Evolutionary conservation across 37 sponge, comb jelly and placozoan genomes (phyloP), one percentile per base, ranked within the genome.

Genomic region (Geodia barretti): DNA sequence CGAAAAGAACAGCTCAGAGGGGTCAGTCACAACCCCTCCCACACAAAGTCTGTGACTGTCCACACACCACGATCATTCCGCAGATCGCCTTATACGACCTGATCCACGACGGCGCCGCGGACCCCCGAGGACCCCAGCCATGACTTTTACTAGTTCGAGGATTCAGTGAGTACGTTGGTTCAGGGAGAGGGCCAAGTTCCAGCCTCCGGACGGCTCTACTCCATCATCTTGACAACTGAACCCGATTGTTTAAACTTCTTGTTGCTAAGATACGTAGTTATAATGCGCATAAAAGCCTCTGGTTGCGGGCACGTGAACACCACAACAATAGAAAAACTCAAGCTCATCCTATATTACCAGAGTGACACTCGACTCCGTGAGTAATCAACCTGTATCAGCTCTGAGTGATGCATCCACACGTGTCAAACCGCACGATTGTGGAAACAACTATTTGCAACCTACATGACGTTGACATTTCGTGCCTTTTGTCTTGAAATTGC

Each of bases 211-310:
- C 39, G 78, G 73, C 30, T 29, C 19, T 33, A 28, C 5, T 1
- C 42, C 69, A 35, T 19, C 33, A 0, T 38, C 89, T 58, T 74
- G 75, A 0, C 80, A 89, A 33, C 83, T 32, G 5, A 75, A 7
- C 24, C 42, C 29, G 4, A 32, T 60, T 30, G 33, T 29, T 40
- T 14, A 4, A 11, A 43, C 2, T 67, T 36, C 62, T 35, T 2
- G 89, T 81, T 77, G 68, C 41, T 86, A 87, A 86, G 60, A 80
- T 86, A 67, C 28, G n/a, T n/a, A n/a, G n/a, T n/a, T n/a, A n/a
- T n/a, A n/a, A n/a, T n/a, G n/a, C n/a, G n/a, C n/a, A n/a, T n/a
- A n/a, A n/a, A n/a, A n/a, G n/a, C n/a, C n/a, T n/a, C n/a, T n/a
- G n/a, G n/a, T n/a, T n/a, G n/a, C n/a, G n/a, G n/a, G n/a, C n/a